Conservation (phyloP, 2,888 invertebrate species). For the Muscina levida region DNA sequence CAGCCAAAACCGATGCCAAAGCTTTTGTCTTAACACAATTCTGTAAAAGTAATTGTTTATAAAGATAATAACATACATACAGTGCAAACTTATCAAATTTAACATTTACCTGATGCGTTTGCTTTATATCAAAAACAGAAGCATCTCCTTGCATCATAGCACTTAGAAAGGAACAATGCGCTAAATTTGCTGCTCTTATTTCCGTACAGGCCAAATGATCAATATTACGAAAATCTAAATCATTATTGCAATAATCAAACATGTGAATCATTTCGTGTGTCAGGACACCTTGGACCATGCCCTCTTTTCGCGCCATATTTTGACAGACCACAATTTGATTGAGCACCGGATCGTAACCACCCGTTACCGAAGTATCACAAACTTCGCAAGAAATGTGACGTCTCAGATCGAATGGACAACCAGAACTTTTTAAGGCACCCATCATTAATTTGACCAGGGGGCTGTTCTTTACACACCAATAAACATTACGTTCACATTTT, state of each 20-base stretch:
- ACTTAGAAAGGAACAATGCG: constrained; percentile 93
- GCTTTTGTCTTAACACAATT: constrained; percentile 96
- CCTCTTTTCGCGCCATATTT: constrained; percentile 86
- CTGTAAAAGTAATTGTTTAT: constrained; percentile 79
- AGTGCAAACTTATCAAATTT: neutral
- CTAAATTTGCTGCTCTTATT: constrained; percentile 95
- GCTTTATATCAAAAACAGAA: constrained; percentile 85
- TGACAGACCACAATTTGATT: constrained; percentile 91
- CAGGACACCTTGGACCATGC: constrained; percentile 89
- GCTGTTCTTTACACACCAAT: constrained; percentile 86
- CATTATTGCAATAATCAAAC: constrained; percentile 95
- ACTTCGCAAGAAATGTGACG: constrained; percentile 96
- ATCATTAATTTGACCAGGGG: constrained; percentile 92
- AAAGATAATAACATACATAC: neutral
- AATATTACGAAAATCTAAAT: constrained; percentile 92
- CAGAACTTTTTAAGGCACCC: constrained; percentile 86
- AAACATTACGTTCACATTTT: constrained; percentile 90
- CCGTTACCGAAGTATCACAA: constrained; percentile 90
- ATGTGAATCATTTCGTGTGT: constrained; percentile 97
- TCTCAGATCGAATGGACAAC: constrained; percentile 88
- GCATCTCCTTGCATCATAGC: constrained; percentile 88
- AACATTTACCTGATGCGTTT: constrained; percentile 88
- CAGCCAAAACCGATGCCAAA: constrained; percentile 89
- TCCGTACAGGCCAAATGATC: constrained; percentile 97
- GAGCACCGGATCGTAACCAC: constrained; percentile 85